Conservation (phyloP, 2,797 vertebrate species). For the Notolabrus celidotus region DNA sequence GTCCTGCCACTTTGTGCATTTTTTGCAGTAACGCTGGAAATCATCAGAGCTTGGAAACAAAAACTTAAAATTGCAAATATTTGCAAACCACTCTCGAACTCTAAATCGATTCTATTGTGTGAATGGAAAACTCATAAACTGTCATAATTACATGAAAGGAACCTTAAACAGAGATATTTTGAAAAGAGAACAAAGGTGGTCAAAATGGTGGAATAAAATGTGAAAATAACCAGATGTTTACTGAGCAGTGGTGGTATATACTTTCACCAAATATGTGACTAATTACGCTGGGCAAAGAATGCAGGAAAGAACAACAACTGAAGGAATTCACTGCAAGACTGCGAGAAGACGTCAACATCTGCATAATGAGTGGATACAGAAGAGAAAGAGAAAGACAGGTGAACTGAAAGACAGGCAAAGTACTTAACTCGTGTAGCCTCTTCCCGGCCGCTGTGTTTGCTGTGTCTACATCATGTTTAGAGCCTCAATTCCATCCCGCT, state of each 20-base stretch:
- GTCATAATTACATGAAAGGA: conserved; percentile 43
- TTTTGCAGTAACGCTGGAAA: conserved; percentile 27
- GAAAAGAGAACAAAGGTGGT: conserved; percentile 31
- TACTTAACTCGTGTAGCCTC: conserved; percentile 5
- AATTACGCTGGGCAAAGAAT: conserved; percentile 46
- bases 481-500: conserved; percentile 40
- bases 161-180: conserved; percentile 40
- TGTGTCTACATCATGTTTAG: conserved; percentile 40
- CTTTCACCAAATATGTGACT: conserved; percentile 50
- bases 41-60: conserved; percentile 20
- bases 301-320: conserved; percentile 16
- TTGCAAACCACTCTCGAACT: conserved; percentile 15
- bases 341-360: conserved; percentile 21
- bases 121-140: conserved; percentile 40
- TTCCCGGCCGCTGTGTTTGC: conserved; percentile 26
- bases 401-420: conserved; percentile 12
- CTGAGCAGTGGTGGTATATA: conserved; percentile 34
- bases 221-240: conserved; percentile 57
- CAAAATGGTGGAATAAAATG: conserved; percentile 33
- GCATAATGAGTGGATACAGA: conserved; percentile 22
- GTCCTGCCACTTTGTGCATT: conserved; percentile 8
- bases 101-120: conserved; percentile 9
- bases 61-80: conserved; percentile 17
- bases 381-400: conserved; percentile 12
- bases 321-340: conserved; percentile 10